Conservation (phyloP, 2,888 invertebrate species). For the Apodemia duryi region DNA sequence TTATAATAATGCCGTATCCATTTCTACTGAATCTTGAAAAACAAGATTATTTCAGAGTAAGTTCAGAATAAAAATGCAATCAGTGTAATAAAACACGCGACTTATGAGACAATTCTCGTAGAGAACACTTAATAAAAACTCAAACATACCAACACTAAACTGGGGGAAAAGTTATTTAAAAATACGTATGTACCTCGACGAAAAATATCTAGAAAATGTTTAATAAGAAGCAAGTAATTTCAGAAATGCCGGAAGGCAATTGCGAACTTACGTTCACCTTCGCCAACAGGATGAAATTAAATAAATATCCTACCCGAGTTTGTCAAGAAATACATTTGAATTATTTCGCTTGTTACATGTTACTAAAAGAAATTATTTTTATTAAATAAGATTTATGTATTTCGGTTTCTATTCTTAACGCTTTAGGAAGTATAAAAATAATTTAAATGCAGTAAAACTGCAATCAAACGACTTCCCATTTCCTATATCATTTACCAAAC, state of each 20-base stretch:
- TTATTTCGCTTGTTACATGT: slow-evolving; percentile 21
- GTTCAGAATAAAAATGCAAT: slow-evolving; percentile 66
- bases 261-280: slow-evolving; percentile 38
- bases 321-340: slow-evolving; percentile 39
- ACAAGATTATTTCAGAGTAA: slow-evolving; percentile 48
- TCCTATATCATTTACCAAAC: too few relatives aligned
- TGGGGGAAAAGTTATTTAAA: slow-evolving; percentile 19
- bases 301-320: slow-evolving; percentile 42
- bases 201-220: slow-evolving; percentile 30
- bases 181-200: slow-evolving; percentile 17
- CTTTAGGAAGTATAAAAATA: too few relatives aligned
- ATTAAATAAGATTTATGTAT: not conserved
- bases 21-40: slow-evolving; percentile 29
- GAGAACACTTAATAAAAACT: slow-evolving; percentile 17
- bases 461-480: too few relatives aligned
- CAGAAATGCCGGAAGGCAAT: slow-evolving; percentile 36
- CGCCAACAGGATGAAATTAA: slow-evolving; percentile 41
- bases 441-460: too few relatives aligned
- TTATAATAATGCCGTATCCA: slow-evolving; percentile 41
- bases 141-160: slow-evolving; percentile 14
- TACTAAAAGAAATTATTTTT: slow-evolving; percentile 9
- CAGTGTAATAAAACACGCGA: slow-evolving; percentile 49
- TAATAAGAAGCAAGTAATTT: slow-evolving; percentile 39
- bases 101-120: slow-evolving; percentile 26
- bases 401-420: not conserved